Evolutionary conservation across 2,113 vertebrate species (phyloP), one percentile per base, ranked within the genome.

Genomic region (Semicossyphus pulcher): DNA sequence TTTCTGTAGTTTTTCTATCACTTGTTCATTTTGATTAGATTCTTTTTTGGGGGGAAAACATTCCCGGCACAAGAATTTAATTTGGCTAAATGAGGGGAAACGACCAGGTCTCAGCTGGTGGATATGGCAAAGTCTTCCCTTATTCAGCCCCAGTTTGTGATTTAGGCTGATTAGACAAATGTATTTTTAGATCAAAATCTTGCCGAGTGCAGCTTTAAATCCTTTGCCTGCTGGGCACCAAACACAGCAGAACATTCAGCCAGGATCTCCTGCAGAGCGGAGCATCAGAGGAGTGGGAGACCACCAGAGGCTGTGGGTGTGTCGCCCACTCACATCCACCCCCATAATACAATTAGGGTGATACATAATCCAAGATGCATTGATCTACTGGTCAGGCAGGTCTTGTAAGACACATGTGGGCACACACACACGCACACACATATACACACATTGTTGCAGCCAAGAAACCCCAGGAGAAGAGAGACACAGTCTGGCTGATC

Each of bases 341-440:
- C 71, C 64, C 52, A 48, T 85, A 84, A 91, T 86, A 60, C 89
- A 89, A 66, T 91, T 91, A 91, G 65, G 53, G 66, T 48, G 82
- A 89, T 84, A 89, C 75, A 90, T 93, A 79, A 94, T 93, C 85
- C 92, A 84, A 77, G 92, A 91, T 93, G 71, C 86, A 93, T 78
- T 92, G 88, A 87, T 87, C 83, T 65, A 66, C 75, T 75, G 76
- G 81, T 82, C 89, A 69, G 34, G 31, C 45, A 8, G 7, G 16
- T 53, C 58, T 77, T 76, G 60, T 71, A 54, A 36, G 37, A 47
- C 51, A 71, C 69, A 73, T 51, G 80, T 6, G 2, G 20, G 31
- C 48, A 58, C 32, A 34, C 14, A 36, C 36, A 72, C 48, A 56
- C 48, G 31, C 42, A 47, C 26, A n/a, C 32, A 57, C 53, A 47